Base-by-base conservation (phyloP, 2,797 vertebrate species). In the Philypnodon macrostomus region DNA sequence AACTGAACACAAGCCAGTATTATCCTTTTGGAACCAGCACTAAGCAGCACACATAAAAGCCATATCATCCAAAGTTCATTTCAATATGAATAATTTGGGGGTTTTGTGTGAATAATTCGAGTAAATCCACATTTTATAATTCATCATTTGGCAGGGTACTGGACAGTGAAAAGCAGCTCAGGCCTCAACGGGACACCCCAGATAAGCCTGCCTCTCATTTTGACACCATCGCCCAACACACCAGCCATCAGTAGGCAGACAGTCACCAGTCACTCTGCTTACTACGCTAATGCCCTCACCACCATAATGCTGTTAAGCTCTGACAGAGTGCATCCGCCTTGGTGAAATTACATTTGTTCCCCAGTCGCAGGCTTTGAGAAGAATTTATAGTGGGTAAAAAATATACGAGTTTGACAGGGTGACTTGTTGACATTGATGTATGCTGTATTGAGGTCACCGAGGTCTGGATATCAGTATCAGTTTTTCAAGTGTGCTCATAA, bases 221-320 rank as follows among this genome's bases (percentile, higher is more conserved):
- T 50, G 29, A 62, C 11, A 1, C 55, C 45, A 33, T 17, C 0
- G 15, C 15, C 41, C n/a, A n/a, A 47, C 23, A 34, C 26, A 32
- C 14, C 24, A 41, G 2, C 52, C 18, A 5, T 67, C 53, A 70
- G 45, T 53, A 46, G 47, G 32, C 14, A 38, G 50, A n/a, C n/a
- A n/a, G n/a, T n/a, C n/a, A n/a, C n/a, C n/a, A n/a, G n/a, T n/a
- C n/a, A n/a, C 48, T 32, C 53, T 56, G 54, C 44, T 67, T 53
- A 29, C 62, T 36, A 52, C 51, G 48, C 62, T 61, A 55, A 76
- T 47, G 51, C 62, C 50, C 64, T 34, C 44, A 38, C n/a, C 16
- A 11, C 2, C 12, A n/a, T 39, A 50, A 63, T 53, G 53, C 63
- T 46, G 45, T 49, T 70, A 58, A 80, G 56, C 60, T 31, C 35